phyloP scores from a whole-genome alignment of 92 coral and sea anemone species.

The Isaurus tuberculatus region DNA sequence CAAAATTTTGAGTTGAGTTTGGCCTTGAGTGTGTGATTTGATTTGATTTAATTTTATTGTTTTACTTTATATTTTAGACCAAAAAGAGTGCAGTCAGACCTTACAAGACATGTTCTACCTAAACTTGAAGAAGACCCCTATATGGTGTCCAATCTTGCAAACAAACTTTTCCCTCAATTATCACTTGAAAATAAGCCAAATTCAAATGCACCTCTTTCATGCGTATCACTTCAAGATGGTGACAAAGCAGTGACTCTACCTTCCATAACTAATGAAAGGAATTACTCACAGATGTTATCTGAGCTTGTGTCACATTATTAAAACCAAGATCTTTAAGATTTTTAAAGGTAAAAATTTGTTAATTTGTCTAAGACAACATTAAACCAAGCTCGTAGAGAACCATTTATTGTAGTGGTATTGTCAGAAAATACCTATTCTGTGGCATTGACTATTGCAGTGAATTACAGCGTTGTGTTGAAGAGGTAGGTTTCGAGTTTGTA shows the following conservation, averaged over 20 bases:
- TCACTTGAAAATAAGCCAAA: conserved; percentile 77
- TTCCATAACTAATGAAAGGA: conserved; percentile 86
- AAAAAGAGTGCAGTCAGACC: conserved; percentile 92
- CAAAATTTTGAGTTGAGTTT: no score
- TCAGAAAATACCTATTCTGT: no score
- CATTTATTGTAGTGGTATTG: no score
- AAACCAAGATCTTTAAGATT: not conserved
- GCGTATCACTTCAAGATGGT: conserved; percentile 89
- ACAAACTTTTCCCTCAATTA: conserved; percentile 92
- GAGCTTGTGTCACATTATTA: conserved; percentile 82
- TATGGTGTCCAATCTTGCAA: conserved; percentile 89
- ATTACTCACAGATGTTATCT: conserved; percentile 92
- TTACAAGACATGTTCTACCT: conserved; percentile 73
- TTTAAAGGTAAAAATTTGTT: not conserved
- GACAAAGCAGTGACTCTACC: conserved; percentile 87
- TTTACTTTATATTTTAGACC: conserved; percentile 66
- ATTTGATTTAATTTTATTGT: not conserved
- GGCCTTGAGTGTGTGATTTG: not conserved
- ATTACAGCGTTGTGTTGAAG: no score
- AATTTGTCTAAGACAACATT: no score
- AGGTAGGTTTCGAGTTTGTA: no score
- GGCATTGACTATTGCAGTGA: no score
- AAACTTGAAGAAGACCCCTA: conserved; percentile 96
- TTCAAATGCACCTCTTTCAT: conserved; percentile 70
- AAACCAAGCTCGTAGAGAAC: no score